phyloP scores from a whole-genome alignment of 2,113 vertebrate species.

The Ageneiosus marmoratus region DNA sequence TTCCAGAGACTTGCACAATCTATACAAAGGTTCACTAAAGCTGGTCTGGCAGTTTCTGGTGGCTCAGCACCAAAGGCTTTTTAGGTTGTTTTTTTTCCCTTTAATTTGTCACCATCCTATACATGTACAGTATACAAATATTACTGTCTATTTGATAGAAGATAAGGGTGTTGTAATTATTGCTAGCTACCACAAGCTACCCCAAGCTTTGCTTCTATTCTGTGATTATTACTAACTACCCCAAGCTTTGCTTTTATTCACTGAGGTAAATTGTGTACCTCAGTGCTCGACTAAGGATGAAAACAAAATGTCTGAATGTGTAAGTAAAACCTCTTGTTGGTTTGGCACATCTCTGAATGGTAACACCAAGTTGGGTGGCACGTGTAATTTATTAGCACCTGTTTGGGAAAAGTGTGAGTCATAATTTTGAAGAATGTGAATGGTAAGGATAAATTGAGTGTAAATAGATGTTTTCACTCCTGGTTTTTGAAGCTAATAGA shows the following conservation, averaged over 20 bases:
- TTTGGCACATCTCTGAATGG: constrained; percentile 42
- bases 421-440: constrained; percentile 49
- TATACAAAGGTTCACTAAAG: too few species aligned
- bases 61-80: too few species aligned
- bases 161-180: background rate
- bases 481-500: background rate
- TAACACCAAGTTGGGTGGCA: constrained; percentile 37
- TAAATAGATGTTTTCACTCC: background rate
- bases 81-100: too few species aligned
- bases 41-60: too few species aligned
- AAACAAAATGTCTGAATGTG: constrained; percentile 63
- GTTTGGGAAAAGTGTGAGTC: constrained; percentile 43
- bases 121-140: too few species aligned
- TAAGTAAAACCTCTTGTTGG: constrained; percentile 45
- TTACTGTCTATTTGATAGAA: background rate
- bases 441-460: constrained; percentile 42
- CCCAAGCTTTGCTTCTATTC: too few species aligned
- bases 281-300: constrained; percentile 61
- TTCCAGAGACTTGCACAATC: too few species aligned
- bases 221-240: constrained; percentile 30
- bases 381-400: constrained; percentile 40
- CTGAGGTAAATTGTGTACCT: constrained; percentile 65
- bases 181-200: constrained; percentile 26
- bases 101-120: too few species aligned
- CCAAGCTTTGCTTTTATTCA: constrained; percentile 36